These are phyloP conservation scores for Thymelicus sylvestris DNA, from an alignment of 2,888 invertebrate species.

Conservation along the genomic window DNA sequence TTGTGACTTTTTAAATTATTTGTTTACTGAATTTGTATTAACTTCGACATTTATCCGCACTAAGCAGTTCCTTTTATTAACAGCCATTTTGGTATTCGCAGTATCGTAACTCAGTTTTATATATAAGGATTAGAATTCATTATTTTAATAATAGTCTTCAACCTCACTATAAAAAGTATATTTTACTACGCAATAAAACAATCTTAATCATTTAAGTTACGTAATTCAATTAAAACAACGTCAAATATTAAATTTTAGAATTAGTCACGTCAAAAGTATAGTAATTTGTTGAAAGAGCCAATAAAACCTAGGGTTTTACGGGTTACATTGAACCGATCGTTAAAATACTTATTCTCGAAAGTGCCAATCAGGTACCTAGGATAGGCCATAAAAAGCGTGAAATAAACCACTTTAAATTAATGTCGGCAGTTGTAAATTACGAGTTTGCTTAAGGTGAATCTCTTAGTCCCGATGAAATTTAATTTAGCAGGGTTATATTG, in stretches of 20 bases:
- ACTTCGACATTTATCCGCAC: slow-evolving; percentile 21
- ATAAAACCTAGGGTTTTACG: slow-evolving; percentile 47
- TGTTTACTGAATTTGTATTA: slow-evolving; percentile 23
- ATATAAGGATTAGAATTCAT: background rate
- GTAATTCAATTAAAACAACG: background rate
- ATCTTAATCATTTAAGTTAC: background rate
- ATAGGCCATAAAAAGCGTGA: slow-evolving; percentile 51
- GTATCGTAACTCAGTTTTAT: slow-evolving; percentile 1
- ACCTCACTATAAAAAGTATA: background rate
- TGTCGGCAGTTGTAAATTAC: slow-evolving; percentile 55
- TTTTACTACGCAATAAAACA: background rate
- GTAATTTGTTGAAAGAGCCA: slow-evolving; percentile 43
- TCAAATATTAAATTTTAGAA: slow-evolving; percentile 14
- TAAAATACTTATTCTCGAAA: slow-evolving; percentile 53
- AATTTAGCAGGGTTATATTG: slow-evolving; percentile 64
- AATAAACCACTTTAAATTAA: slow-evolving; percentile 65
- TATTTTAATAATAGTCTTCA: slow-evolving; percentile 11
- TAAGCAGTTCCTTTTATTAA: slow-evolving; percentile 4
- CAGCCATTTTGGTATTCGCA: background rate
- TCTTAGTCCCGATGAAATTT: slow-evolving; percentile 60
- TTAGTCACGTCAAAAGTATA: slow-evolving; percentile 39
- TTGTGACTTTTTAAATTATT: slow-evolving; percentile 35
- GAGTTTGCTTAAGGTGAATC: slow-evolving; percentile 52
- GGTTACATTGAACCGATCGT: slow-evolving; percentile 47
- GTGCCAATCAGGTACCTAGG: slow-evolving; percentile 61